Evolutionary conservation across 30 jellyfish, hydroid and myxozoan genomes (phyloP), one percentile per base, ranked within the genome.

Genomic region (Rhopilema esculentum): DNA sequence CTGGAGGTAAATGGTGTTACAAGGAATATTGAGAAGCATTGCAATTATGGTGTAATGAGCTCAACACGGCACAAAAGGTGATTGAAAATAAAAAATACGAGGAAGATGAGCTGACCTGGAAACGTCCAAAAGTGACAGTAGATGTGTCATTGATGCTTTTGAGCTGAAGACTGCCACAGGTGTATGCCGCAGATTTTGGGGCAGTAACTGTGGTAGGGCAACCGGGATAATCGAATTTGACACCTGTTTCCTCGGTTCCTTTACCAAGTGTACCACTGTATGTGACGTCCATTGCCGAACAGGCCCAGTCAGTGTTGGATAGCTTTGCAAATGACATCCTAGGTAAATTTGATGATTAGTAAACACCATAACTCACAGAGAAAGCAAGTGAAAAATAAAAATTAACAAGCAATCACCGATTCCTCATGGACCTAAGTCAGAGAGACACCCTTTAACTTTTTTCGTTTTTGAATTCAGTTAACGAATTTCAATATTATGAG

Each of bases 111-210:
- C 81, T 7, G 2, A 79, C 91, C 82, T 84, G 93, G 65, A 84
- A 73, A 30, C 27, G 75, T 9, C 75, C 72, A 48, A 84, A 84
- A 4, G 87, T 33, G 19, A 84, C 72, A 8, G 1, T 30, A 9
- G 86, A 18, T 16, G 64, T 62, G 1, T 1, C 32, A 53, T 65
- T 64, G 77, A 15, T 6, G 71, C 78, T 24, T 18, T 50, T 69
- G 78, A 84, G 57, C 1, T 19, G 21, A 20, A 73, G 62, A 24
- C 27, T 63, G 24, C 87, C 83, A 48, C 93, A 84, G 1, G 93
- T 52, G 80, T 84, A 84, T 26, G 93, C 62, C 87, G 75, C 75
- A 53, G 84, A 40, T 23, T 23, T 40, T n/a, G 93, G 93, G 2
- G 93, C 87, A 0, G 65, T 16, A 16, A 84, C 67, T 53, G 31